phyloP scores from a whole-genome alignment of 1,140 invertebrate genomes.

The Aphidius gifuensis region DNA sequence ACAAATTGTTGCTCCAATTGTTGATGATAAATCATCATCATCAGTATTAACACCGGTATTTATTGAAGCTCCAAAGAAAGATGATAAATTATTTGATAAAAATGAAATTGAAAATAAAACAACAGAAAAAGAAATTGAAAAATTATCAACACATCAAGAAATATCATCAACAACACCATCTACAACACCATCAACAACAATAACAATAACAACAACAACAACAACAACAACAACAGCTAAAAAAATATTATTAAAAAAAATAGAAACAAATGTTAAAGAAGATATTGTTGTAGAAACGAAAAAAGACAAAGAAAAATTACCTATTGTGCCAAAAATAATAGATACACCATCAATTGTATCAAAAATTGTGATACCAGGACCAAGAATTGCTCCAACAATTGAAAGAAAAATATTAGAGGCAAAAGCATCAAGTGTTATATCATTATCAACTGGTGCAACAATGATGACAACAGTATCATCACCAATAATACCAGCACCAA shows the following conservation, averaged over 20 bases:
- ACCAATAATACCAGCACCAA: slow-evolving; percentile 38
- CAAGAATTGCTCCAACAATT: slow-evolving; percentile 3
- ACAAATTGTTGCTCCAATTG: not conserved
- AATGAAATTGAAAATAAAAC: slow-evolving; percentile 59
- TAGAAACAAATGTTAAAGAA: slow-evolving; percentile 29
- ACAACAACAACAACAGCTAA: slow-evolving; percentile 30
- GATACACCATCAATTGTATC: not conserved
- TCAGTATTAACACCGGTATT: slow-evolving; percentile 33
- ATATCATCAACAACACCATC: slow-evolving; percentile 38
- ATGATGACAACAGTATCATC: not conserved
- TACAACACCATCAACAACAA: slow-evolving; percentile 26
- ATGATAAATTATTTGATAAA: slow-evolving; percentile 29
- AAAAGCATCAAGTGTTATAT: not conserved
- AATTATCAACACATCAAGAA: slow-evolving; percentile 59
- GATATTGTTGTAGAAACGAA: slow-evolving; percentile 1
- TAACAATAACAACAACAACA: too few relatives aligned
- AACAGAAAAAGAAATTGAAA: slow-evolving; percentile 56
- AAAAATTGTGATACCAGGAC: not conserved
- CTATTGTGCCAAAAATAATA: not conserved
- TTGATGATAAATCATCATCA: not conserved
- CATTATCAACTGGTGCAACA: not conserved
- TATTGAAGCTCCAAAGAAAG: slow-evolving; percentile 36
- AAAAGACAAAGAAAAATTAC: slow-evolving; percentile 28
- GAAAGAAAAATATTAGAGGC: slow-evolving; percentile 10
- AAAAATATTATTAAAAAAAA: slow-evolving; percentile 28